phyloP scores from a whole-genome alignment of 1,140 invertebrate genomes.

The Vanessa tameamea region DNA sequence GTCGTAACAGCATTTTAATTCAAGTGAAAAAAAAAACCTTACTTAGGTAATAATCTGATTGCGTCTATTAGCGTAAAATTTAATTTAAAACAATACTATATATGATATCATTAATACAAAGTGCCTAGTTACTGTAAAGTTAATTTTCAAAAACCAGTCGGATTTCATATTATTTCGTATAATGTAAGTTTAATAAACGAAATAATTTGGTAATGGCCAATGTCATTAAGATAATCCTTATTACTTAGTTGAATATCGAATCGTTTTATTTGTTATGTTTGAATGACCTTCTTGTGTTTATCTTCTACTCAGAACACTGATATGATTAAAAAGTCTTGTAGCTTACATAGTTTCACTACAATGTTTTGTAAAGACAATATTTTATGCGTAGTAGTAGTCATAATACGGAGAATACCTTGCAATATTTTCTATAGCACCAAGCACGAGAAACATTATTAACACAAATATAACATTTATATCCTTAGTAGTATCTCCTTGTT shows the following conservation, averaged over 20 bases:
- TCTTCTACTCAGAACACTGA: too few relatives aligned
- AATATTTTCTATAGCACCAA: too few relatives aligned
- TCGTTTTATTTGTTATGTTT: neutral
- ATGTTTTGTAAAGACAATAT: too few relatives aligned
- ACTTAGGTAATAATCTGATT: neutral
- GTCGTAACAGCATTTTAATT: too few relatives aligned
- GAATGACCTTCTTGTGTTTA: too few relatives aligned
- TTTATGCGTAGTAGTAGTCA: too few relatives aligned
- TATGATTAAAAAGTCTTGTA: too few relatives aligned
- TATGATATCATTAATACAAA: constrained; percentile 9
- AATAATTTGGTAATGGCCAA: constrained; percentile 19
- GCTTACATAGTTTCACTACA: too few relatives aligned
- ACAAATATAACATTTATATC: too few relatives aligned
- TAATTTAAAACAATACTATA: neutral
- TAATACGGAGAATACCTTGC: too few relatives aligned
- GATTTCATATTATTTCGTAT: constrained; percentile 22
- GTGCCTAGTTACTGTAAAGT: constrained; percentile 12
- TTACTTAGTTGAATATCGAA: constrained; percentile 1
- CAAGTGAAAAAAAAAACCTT: neutral
- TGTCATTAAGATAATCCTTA: constrained; percentile 15
- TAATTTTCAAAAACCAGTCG: constrained; percentile 14
- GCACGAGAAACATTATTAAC: too few relatives aligned
- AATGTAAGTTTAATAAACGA: constrained; percentile 23
- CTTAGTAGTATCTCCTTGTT: too few relatives aligned
- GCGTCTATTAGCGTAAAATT: neutral